phyloP scores from a whole-genome alignment of 2,797 vertebrate species.

The Octomys mimax region DNA sequence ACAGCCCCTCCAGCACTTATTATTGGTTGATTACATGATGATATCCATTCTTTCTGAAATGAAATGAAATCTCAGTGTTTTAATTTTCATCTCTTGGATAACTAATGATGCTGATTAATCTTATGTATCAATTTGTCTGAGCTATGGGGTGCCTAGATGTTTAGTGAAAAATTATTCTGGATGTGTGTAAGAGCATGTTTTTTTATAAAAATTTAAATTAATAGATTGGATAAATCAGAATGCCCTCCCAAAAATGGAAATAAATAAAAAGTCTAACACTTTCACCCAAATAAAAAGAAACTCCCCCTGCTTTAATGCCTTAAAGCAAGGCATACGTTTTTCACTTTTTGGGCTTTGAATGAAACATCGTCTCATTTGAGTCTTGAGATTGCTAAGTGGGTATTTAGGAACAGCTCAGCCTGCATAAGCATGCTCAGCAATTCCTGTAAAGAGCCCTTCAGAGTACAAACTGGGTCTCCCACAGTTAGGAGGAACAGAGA shows the following conservation, averaged over 20 bases:
- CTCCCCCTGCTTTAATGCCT: background rate
- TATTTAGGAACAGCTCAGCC: background rate
- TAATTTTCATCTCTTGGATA: background rate
- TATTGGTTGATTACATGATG: background rate
- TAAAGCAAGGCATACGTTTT: background rate
- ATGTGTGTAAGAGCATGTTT: background rate
- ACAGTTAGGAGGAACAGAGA: background rate
- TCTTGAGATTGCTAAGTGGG: background rate
- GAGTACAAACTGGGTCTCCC: background rate
- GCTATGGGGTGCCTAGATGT: background rate
- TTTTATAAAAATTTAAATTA: background rate
- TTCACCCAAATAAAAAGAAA: background rate
- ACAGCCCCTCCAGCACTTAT: background rate
- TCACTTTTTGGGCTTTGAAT: background rate
- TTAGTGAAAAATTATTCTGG: background rate
- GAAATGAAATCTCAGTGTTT: background rate
- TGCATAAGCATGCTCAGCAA: background rate
- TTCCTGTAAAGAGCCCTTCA: background rate
- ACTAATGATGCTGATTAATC: background rate
- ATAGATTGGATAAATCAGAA: background rate
- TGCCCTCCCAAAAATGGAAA: background rate
- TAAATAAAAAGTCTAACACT: background rate
- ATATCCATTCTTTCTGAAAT: background rate
- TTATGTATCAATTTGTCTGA: background rate
- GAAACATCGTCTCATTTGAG: background rate